Evolutionary conservation across 1,140 invertebrate genomes (phyloP), one percentile per base, ranked within the genome.

Genomic region (Prorops nasuta): DNA sequence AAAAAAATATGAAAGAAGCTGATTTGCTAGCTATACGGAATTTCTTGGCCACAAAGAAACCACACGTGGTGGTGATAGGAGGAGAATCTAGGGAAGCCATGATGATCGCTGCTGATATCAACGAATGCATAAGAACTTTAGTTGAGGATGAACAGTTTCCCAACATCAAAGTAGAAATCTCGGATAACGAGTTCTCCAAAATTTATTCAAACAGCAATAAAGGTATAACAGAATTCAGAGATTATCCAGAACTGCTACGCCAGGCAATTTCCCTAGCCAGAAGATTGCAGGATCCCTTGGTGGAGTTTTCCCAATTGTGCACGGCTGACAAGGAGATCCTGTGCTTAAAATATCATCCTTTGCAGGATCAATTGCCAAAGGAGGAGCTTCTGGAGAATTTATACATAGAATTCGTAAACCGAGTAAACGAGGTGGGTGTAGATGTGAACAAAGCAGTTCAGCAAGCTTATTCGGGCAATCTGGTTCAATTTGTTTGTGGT

Each of bases 401-500:
- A 1, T 88, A 93, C 52, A 67, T 93, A 15, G 94, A 98, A 79
- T 98, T 99, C 72, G 91, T 98, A 0, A 89, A 89, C 65, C 82
- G 93, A 43, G 92, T 95, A 0, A 98, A 98, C 73, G 95, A 98
- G 81, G 95, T 99, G 6, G 98, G 98, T n/a, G 94, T 99, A 0
- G 97, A 99, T 71, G 85, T 99, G 3, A 99, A 99, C 70, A 81
- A 90, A 62, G 90, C 92, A 12, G 87, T 98, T 1, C 84, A 92
- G 44, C 91, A 93, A 44, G 83, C 89, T 0, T 89, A 98, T 55
- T 92, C 92, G 1, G 82, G 88, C 1, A 89, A 94, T 67, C 71
- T 98, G n/a, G 80, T 99, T 3, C 98, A 99, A 78, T 99, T 99
- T 75, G 88, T 99, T 2, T 98, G 95, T 75, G 98, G 98, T 31